phyloP scores from a whole-genome alignment of 1,140 invertebrate species.

The Mycetomoellerius zeteki region DNA sequence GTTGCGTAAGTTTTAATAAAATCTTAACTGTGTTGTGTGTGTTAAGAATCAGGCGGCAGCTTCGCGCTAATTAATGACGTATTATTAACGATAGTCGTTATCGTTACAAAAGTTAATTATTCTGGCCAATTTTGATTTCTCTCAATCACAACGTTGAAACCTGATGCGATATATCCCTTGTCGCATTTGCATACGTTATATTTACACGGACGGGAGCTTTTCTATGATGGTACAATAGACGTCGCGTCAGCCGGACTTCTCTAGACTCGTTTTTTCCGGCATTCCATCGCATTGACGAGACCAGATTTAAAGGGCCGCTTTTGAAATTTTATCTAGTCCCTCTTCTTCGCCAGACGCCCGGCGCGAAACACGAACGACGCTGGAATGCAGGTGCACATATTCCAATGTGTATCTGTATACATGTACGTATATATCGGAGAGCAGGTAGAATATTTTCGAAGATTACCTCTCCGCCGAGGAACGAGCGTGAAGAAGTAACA shows the following conservation, averaged over 20 bases:
- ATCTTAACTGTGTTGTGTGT: too few relatives aligned
- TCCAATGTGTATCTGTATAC: not conserved
- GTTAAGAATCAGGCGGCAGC: too few relatives aligned
- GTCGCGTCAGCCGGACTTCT: not conserved
- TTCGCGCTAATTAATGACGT: too few relatives aligned
- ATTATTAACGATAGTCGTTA: too few relatives aligned
- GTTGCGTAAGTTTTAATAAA: too few relatives aligned
- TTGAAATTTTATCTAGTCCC: constrained; percentile 15
- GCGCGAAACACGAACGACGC: not conserved
- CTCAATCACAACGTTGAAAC: not conserved
- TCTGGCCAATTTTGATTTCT: not conserved
- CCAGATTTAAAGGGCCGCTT: constrained; percentile 48
- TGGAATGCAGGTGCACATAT: constrained; percentile 47
- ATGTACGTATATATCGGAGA: not conserved
- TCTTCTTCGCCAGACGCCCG: not conserved
- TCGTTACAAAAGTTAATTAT: not conserved
- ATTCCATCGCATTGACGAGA: constrained; percentile 20
- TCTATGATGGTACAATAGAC: not conserved
- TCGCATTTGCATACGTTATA: not conserved
- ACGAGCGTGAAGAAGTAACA: constrained; percentile 37
- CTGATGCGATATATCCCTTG: not conserved
- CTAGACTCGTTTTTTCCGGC: not conserved
- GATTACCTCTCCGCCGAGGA: constrained; percentile 16
- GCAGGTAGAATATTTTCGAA: constrained; percentile 61
- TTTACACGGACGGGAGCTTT: constrained; percentile 13